Evolutionary conservation across 2,113 vertebrate genomes (phyloP), one percentile per base, ranked within the genome.

Genomic region (Tetrao urogallus): DNA sequence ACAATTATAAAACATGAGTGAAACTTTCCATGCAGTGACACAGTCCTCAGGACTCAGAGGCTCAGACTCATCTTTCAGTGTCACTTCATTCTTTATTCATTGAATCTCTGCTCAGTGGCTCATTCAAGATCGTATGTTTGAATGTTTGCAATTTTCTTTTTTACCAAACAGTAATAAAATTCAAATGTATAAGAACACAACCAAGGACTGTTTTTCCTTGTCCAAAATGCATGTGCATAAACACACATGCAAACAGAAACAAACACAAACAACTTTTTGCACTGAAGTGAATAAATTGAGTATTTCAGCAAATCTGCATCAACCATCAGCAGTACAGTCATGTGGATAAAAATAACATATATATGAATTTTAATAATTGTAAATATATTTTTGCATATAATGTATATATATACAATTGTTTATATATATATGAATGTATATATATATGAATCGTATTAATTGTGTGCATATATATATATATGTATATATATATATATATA

Each of bases 151-250:
- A 3, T 32, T 1, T 8, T n/a, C 25, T 74, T 73, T 75, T 47
- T 47, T 60, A 30, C 72, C 36, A 43, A 76, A 79, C 13, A 63
- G 12, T 14, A 48, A 71, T 10, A 82, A n/a, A 65, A 82, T 52
- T 63, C 64, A 77, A 69, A 79, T 15, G 27, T 18, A 45, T 42
- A 63, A 80, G 45, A 43, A 89, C 94, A 74, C 15, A 72, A 83
- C 24, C 32, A 30, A 16, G 25, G 21, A 34, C 70, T 57, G 20
- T 38, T 89, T 50, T 80, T 45, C 47, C 56, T 75, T 27, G 57
- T 84, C 54, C 74, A 70, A 84, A 96, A 86, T 77, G 60, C 18
- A 3, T 4, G 20, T 47, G 3, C 20, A 61, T 19, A 27, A 4
- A 50, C 21, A 80, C 54, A 27, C 0, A 16, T 0, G 0, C 30